phyloP scores from a whole-genome alignment of 2,888 invertebrate genomes.

The Lycocerus yunnanus region DNA sequence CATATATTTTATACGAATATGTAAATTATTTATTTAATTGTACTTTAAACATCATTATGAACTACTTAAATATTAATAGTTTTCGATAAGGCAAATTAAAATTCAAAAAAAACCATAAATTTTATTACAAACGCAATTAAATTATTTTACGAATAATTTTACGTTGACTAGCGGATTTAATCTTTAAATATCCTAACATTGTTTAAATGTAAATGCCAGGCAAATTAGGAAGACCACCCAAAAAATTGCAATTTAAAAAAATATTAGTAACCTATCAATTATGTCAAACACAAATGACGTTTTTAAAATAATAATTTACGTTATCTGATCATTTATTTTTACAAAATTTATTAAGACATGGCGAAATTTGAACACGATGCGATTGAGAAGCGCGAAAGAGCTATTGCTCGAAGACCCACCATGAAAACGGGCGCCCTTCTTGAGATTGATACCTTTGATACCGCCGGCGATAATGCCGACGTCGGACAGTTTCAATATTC shows the following conservation, averaged over 20 bases:
- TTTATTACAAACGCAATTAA: background rate
- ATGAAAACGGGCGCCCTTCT: slow-evolving; percentile 24
- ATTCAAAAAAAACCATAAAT: slow-evolving; percentile 25
- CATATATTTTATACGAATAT: background rate
- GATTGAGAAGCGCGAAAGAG: slow-evolving; percentile 12
- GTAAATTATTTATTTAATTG: slow-evolving; percentile 37
- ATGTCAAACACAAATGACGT: background rate
- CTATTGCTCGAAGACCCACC: slow-evolving; percentile 19
- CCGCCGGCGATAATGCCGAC: background rate
- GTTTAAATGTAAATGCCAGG: background rate
- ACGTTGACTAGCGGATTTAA: background rate
- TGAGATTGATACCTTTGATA: slow-evolving; percentile 11
- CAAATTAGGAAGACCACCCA: background rate
- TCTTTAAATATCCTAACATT: background rate
- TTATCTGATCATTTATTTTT: background rate
- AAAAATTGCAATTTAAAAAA: background rate
- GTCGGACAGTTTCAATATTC: slow-evolving; percentile 55
- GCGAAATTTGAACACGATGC: slow-evolving; percentile 29
- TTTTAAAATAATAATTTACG: background rate
- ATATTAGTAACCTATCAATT: background rate
- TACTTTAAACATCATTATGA: slow-evolving; percentile 37
- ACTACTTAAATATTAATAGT: slow-evolving; percentile 29
- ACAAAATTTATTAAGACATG: slow-evolving; percentile 27
- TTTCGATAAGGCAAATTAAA: slow-evolving; percentile 32
- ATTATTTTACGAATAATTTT: background rate